A percentile compares a stretch with the other conserved stretches of the same genome.
These are phyloP conservation scores for Thripadectes ignobilis DNA, from an alignment of 2,797 vertebrate species.

Conservation along the genomic window DNA sequence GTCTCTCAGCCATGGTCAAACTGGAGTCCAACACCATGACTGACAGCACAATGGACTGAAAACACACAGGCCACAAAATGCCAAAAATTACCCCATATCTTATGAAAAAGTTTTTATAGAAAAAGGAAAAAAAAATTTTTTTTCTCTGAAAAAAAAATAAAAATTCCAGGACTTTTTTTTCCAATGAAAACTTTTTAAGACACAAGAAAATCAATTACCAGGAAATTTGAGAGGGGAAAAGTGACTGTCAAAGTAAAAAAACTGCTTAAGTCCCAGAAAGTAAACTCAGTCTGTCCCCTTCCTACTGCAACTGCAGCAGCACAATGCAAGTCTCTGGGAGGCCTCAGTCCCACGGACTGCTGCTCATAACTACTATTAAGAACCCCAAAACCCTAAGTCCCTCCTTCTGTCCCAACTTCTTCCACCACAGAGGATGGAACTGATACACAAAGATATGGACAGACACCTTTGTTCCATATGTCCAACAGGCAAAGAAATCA, in stretches of 20 bases:
- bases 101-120: background rate
- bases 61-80: background rate
- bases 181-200: background rate
- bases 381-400: background rate
- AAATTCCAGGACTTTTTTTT: background rate
- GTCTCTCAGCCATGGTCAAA: background rate
- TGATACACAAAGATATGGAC: background rate
- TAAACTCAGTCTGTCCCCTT: background rate
- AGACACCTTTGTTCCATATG: background rate
- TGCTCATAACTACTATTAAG: background rate
- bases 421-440: background rate
- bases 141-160: background rate
- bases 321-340: background rate
- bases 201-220: background rate
- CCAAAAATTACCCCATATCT: background rate
- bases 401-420: background rate
- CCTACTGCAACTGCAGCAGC: background rate
- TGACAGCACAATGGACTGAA: background rate
- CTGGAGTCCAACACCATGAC: fast-evolving
- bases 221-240: background rate
- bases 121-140: background rate
- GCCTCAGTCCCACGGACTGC: background rate
- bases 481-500: background rate
- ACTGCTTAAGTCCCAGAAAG: background rate
- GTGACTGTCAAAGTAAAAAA: background rate